Percentiles rank a stretch among this genome's conserved stretches.
phyloP scores from a whole-genome alignment of 2,113 vertebrate species.

The Cichladusa arquata region DNA sequence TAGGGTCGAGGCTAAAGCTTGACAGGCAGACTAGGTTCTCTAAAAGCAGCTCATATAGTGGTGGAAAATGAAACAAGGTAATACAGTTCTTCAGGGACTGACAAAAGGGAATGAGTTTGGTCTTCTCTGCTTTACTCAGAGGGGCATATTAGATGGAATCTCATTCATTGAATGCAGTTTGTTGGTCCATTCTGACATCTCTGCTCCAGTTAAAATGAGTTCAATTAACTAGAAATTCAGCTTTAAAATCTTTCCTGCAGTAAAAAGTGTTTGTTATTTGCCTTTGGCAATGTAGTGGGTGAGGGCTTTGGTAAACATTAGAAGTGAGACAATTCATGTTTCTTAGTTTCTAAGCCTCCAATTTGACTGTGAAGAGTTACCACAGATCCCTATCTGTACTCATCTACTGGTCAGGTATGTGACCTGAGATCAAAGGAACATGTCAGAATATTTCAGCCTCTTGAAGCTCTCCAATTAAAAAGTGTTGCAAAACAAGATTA shows the following conservation, averaged over 20 bases:
- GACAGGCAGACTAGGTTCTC: neutral
- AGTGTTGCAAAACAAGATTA: neutral
- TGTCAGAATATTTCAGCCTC: neutral
- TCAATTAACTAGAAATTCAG: neutral
- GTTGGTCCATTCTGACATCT: neutral
- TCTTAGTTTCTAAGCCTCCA: neutral
- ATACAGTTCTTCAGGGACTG: neutral
- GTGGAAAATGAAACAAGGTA: neutral
- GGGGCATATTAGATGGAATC: neutral
- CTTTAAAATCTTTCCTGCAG: neutral
- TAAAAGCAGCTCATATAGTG: neutral
- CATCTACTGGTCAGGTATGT: neutral
- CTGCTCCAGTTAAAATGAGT: neutral
- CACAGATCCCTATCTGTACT: neutral
- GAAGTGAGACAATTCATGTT: neutral
- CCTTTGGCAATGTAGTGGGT: neutral
- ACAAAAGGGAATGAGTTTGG: neutral
- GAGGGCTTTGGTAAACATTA: neutral
- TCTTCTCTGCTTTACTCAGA: neutral
- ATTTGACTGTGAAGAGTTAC: neutral
- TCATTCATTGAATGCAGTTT: neutral
- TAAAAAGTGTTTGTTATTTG: neutral
- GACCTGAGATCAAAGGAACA: neutral
- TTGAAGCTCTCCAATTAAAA: neutral
- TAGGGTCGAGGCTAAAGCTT: neutral